Base-by-base conservation (phyloP, 2,113 vertebrate genomes). In the Megaleporinus macrocephalus region DNA sequence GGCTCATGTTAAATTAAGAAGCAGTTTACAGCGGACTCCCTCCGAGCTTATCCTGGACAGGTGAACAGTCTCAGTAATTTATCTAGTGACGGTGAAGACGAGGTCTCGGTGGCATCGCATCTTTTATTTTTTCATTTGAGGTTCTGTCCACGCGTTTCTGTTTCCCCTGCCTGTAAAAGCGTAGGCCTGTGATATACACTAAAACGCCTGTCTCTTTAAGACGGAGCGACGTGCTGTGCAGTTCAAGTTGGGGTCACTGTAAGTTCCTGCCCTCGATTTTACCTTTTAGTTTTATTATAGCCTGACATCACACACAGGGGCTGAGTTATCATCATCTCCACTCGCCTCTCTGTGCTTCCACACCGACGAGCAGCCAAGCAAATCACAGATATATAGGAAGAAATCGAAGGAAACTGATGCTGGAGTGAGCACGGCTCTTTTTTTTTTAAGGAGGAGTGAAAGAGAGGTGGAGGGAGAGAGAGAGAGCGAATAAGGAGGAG, bases 251-350 rank as follows among this genome's bases (percentile, higher is more conserved):
- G 92, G 95, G 95, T 95, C 95, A 95, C 85, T 83, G 80, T 81
- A 92, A 95, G 95, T 95, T 95, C 94, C 93, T 95, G 95, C 94
- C 95, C 95, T 94, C 92, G 85, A 88, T 89, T 90, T 95, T 95
- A 95, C 95, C 95, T 95, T 95, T 94, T 91, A 91, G 90, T 93
- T 95, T 93, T 93, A 93, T 93, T 93, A 90, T 92, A 93, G 92
- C 90, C 93, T 92, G 92, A 94, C 94, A 95, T 95, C 94, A 94
- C 92, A 91, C 92, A 91, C 82, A 93, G 86, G 89, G 91, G 83
- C 24, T 86, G 89, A 61, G n/a, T 89, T 91, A 93, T 93, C 93
- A 92, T 93, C 93, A 90, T 91, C 91, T 89, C 89, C 73, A 76
- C 84, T 86, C 86, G 85, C 88, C 85, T 30, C 63, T 89, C 92